phyloP scores from a whole-genome alignment of 2,888 invertebrate species.

The Teinopalpus imperialis region DNA sequence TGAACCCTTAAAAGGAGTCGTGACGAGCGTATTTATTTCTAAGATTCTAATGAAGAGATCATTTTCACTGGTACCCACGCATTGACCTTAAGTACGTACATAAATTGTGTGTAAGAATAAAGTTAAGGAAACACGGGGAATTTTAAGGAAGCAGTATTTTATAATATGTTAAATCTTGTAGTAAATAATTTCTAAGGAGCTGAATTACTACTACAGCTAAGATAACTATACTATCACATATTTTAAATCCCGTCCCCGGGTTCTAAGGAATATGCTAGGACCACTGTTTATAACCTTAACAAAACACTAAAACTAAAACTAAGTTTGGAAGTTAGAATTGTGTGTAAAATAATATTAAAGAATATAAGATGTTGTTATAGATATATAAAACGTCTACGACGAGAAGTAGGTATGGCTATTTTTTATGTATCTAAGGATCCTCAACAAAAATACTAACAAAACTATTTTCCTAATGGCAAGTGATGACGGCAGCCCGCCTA shows the following conservation, averaged over 20 bases:
- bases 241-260: background rate
- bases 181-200: slow-evolving; percentile 5
- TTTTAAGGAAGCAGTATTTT: slow-evolving; percentile 13
- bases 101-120: slow-evolving; percentile 15
- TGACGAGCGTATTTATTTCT: slow-evolving; percentile 2
- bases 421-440: no score
- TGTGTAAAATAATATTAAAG: no score
- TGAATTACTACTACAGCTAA: background rate
- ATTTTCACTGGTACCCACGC: slow-evolving; percentile 13
- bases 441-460: no score
- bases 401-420: no score
- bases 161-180: slow-evolving; percentile 7
- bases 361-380: no score
- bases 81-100: slow-evolving; percentile 13
- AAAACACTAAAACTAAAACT: no score
- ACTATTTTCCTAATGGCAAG: no score
- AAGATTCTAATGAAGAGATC: slow-evolving; percentile 6
- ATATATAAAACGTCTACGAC: no score
- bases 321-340: no score
- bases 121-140: slow-evolving; percentile 17
- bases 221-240: background rate
- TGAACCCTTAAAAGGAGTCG: slow-evolving; percentile 11
- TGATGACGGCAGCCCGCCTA: no score
- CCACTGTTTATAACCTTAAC: no score
- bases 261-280: no score